Percentiles rank a stretch among this genome's conserved stretches.
phyloP scores from a whole-genome alignment of 2,113 vertebrate species.

The Petrocephalus microphthalmus region DNA sequence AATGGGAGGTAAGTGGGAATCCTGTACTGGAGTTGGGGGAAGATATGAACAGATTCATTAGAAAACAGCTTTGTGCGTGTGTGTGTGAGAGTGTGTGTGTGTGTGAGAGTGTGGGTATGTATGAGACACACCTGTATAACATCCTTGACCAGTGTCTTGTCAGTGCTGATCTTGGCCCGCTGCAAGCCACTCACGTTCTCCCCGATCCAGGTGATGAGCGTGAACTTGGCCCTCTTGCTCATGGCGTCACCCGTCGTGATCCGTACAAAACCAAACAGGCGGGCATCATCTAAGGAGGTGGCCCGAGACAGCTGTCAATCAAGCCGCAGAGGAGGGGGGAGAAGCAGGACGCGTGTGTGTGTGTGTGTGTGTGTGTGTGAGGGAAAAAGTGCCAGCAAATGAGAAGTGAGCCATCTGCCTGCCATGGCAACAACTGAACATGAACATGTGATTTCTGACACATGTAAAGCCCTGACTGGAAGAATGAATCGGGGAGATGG shows the following conservation, averaged over 20 bases:
- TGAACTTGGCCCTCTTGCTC: slow-evolving; percentile 95
- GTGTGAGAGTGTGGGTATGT: neutral
- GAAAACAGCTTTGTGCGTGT: neutral
- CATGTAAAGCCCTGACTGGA: neutral
- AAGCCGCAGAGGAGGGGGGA: neutral
- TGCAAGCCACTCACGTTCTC: slow-evolving; percentile 83
- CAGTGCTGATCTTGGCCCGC: slow-evolving; percentile 89
- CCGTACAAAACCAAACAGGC: slow-evolving; percentile 81
- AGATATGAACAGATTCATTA: neutral
- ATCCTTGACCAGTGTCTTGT: slow-evolving; percentile 94
- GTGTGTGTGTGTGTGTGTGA: neutral
- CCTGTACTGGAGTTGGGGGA: neutral
- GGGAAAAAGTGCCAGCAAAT: neutral
- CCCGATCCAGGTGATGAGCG: slow-evolving; percentile 94
- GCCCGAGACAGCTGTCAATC: neutral
- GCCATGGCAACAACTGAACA: neutral
- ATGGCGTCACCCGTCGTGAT: slow-evolving; percentile 90
- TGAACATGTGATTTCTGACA: neutral
- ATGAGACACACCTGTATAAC: slow-evolving; percentile 76
- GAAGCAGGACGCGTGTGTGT: neutral
- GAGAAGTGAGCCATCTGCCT: neutral
- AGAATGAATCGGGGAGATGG: neutral
- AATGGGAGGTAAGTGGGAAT: neutral
- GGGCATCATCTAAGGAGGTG: slow-evolving; percentile 65
- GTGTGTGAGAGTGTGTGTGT: neutral